Conservation (phyloP, 2,797 vertebrate species). For the Synanceia verrucosa region DNA sequence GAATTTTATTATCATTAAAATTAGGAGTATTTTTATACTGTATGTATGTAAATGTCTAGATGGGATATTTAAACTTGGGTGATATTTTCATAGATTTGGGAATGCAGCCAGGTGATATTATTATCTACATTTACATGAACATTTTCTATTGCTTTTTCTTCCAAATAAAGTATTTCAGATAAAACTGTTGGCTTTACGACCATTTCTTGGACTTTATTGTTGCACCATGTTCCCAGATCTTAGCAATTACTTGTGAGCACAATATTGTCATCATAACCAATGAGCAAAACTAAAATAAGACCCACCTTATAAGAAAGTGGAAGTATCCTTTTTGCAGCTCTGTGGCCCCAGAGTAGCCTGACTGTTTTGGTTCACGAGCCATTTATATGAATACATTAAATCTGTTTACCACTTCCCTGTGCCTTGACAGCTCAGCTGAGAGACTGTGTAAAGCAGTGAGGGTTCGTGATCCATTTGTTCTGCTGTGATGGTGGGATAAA, state of each 20-base stretch:
- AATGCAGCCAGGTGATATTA: neutral
- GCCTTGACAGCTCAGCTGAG: constrained; percentile 66
- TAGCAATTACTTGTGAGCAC: neutral
- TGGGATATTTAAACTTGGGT: too few species aligned
- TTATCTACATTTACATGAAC: neutral
- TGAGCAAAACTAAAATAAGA: constrained; percentile 11
- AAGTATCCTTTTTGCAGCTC: constrained; percentile 32
- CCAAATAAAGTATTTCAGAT: neutral
- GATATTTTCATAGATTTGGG: too few species aligned
- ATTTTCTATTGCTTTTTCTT: neutral
- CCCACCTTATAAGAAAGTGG: constrained; percentile 13
- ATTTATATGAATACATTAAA: constrained; percentile 75
- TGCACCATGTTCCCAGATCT: neutral
- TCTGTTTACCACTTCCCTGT: constrained; percentile 63
- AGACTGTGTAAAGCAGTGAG: constrained; percentile 58
- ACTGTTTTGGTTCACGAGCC: constrained; percentile 66
- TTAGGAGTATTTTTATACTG: neutral
- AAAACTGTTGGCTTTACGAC: neutral
- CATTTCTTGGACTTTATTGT: neutral
- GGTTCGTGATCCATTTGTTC: constrained; percentile 75
- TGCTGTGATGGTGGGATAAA: constrained; percentile 75
- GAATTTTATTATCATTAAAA: neutral
- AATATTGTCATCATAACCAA: constrained; percentile 1
- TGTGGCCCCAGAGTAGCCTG: constrained; percentile 37
- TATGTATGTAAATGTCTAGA: neutral